Conservation (phyloP, 2,888 invertebrate genomes). For the Philonicus albiceps region DNA sequence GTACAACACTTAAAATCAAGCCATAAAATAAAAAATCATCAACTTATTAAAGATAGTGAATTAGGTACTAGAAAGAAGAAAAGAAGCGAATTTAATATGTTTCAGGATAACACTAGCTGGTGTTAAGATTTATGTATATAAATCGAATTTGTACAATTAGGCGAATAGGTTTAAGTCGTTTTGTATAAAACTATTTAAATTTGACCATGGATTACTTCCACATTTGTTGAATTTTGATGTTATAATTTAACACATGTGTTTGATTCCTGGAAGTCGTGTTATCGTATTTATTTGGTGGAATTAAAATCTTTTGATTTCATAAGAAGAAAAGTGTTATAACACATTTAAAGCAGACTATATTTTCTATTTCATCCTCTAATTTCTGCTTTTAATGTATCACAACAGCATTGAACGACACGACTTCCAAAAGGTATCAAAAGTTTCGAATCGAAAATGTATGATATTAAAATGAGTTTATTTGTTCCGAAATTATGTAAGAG, state of each 20-base stretch:
- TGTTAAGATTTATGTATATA: neutral
- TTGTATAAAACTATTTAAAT: neutral
- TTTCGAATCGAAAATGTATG: neutral
- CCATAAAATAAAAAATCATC: conserved; percentile 16
- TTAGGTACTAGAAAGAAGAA: neutral
- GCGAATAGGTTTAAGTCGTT: neutral
- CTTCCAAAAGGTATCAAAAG: neutral
- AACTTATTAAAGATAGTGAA: neutral
- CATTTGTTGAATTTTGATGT: neutral
- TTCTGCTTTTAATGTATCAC: neutral
- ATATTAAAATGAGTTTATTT: neutral
- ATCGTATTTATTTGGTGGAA: no score
- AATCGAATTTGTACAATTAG: neutral
- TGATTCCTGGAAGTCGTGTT: no score
- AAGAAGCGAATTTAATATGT: neutral
- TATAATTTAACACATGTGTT: neutral
- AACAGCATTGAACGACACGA: neutral
- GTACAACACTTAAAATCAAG: conserved; percentile 4
- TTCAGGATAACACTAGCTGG: neutral
- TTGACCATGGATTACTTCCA: neutral
- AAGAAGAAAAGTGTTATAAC: neutral
- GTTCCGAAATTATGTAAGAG: neutral
- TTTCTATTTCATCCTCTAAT: no score
- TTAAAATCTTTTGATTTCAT: neutral
- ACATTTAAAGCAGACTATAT: neutral